Conservation (phyloP, 2,113 vertebrate genomes). For the Rhizomys pruinosus region DNA sequence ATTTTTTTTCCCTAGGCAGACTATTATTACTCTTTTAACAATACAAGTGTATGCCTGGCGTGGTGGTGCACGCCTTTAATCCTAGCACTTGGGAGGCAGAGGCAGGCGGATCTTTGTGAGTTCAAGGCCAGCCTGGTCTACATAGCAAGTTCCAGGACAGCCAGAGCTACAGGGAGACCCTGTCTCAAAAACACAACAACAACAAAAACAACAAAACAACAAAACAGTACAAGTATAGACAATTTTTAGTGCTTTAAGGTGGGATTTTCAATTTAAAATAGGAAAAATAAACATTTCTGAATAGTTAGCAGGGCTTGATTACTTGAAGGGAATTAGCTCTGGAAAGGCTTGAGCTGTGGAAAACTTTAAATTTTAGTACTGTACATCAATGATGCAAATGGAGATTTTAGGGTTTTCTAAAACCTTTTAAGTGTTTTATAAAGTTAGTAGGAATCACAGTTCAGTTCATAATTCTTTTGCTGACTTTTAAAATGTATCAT, state of each 20-base stretch:
- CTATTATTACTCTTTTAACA: background rate
- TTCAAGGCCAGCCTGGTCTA: no score
- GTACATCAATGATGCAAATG: background rate
- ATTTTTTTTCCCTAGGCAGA: background rate
- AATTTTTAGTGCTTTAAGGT: background rate
- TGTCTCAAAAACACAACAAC: no score
- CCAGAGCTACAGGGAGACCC: no score
- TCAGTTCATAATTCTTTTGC: conserved; percentile 54
- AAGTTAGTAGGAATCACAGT: background rate
- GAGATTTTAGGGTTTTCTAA: conserved; percentile 22
- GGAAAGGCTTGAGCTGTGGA: background rate
- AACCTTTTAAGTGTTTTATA: conserved; percentile 30
- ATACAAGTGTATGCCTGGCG: no score
- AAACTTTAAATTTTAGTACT: conserved; percentile 45
- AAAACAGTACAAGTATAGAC: background rate
- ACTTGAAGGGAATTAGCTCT: conserved; percentile 10
- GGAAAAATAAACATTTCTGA: conserved; percentile 47
- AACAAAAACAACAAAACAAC: no score
- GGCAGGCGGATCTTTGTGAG: no score
- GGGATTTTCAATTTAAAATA: background rate
- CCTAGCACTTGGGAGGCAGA: no score
- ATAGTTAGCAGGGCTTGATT: conserved; percentile 7
- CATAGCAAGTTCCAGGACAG: no score
- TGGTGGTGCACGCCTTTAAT: no score
- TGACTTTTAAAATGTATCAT: conserved; percentile 79